Percentiles rank a stretch among this genome's conserved stretches.
Evolutionary conservation across 2,797 vertebrate genomes (phyloP).

Genomic region (Bradypodion pumilum): DNA sequence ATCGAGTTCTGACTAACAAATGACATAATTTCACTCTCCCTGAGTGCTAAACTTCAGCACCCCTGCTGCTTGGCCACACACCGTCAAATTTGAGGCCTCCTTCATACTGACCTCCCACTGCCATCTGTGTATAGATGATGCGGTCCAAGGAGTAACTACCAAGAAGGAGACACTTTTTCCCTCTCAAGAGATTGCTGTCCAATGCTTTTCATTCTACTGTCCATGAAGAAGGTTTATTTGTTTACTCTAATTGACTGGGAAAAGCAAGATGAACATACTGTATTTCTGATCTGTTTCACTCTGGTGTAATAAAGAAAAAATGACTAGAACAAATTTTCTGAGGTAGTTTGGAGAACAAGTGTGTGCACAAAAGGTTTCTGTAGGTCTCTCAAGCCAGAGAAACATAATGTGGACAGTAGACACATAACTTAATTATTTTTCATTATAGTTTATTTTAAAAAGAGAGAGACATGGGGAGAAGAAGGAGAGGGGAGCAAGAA

Average conservation of each 20-base stretch:
- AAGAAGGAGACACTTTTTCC: background rate
- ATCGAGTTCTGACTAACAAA: slow-evolving; percentile 6
- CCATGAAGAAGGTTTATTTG: background rate
- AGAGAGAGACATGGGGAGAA: too few relatives aligned
- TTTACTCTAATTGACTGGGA: background rate
- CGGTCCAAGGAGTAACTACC: background rate
- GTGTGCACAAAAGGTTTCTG: slow-evolving; percentile 7
- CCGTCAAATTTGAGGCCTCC: background rate
- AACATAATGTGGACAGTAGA: slow-evolving; percentile 24
- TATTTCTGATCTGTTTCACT: background rate
- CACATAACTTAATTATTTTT: background rate
- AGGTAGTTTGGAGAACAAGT: background rate
- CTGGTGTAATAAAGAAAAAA: background rate
- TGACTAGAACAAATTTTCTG: background rate
- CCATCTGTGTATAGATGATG: slow-evolving; percentile 4
- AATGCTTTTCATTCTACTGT: background rate
- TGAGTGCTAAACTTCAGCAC: background rate
- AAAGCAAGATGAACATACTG: background rate
- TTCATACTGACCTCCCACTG: slow-evolving; percentile 9
- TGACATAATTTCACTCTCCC: background rate
- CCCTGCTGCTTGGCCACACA: background rate
- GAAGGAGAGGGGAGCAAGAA: slow-evolving; percentile 20
- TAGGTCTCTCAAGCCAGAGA: slow-evolving; percentile 23
- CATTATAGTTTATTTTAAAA: slow-evolving; percentile 10
- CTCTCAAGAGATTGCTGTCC: background rate